Base-by-base conservation (phyloP, 2,888 invertebrate genomes). In the Platycnemis pennipes region DNA sequence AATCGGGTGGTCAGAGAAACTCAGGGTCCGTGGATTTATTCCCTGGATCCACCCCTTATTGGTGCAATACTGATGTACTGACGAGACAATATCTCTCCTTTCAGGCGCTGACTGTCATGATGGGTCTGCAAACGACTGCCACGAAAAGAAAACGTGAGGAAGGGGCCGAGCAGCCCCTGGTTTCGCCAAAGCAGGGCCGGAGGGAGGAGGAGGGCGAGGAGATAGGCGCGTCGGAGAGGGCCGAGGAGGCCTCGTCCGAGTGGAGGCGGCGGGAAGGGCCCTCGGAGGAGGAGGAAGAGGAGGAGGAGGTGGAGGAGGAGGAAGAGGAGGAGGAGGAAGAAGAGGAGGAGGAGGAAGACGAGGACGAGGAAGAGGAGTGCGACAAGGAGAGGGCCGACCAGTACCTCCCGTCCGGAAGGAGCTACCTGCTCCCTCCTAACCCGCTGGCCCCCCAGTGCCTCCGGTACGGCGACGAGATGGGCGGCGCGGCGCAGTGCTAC, bases 211-310 rank as follows among this genome's bases (percentile, higher is more conserved):
- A 94, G 94, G 88, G 49, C 31, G 87, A 49, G 53, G 94, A 49
- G 19, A 26, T 19, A 56, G 4, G 19, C 8, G 63, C 86, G 45
- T 37, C 89, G 45, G 16, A 19, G 56, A 37, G 42, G 49, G 31
- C 53, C 85, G 77, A 53, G 19, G 56, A 88, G 42, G 86, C 85
- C n/a, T 31, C 94, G 22, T 77, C 86, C 44, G 89, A 91, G 94
- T 86, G 94, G 91, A 87, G 88, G 42, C 63, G 94, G 94, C 96
- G 96, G 96, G 96, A 96, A 96, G 96, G 96, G 96, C 94, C 95
- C 97, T 97, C 95, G 96, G 97, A 97, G 96, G 97, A 97, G 95
- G 97, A 97, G 95, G 97, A 97, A 96, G 97, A 97, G 95, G 97
- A 97, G 96, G 97, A 97, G 95, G 97, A 97, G 94, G 97, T 97